A percentile compares a stretch with the other conserved stretches of the same genome.
Evolutionary conservation across 53 echinoderm and acorn worm genomes (phyloP).

Genomic region (Holothuria scabra): DNA sequence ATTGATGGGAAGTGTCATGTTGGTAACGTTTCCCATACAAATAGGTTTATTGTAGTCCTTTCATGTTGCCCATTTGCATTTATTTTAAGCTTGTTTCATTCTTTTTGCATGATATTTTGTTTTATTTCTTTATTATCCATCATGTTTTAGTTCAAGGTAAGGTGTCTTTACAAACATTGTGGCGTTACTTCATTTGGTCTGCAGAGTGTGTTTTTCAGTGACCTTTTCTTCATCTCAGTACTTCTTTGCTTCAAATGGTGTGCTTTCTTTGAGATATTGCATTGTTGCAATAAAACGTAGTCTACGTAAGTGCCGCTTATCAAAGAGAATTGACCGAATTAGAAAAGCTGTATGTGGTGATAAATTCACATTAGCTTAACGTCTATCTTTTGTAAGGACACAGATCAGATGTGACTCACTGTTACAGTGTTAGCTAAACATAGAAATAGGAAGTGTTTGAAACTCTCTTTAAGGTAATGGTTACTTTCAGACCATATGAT

Average conservation of each 20-base stretch:
- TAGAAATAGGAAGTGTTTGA: too few relatives aligned
- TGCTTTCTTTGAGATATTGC: neutral
- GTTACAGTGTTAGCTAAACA: too few relatives aligned
- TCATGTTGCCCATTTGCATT: too few relatives aligned
- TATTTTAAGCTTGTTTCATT: neutral
- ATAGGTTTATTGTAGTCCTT: too few relatives aligned
- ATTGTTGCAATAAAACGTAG: neutral
- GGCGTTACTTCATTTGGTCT: too few relatives aligned
- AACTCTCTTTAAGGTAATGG: too few relatives aligned
- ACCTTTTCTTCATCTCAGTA: too few relatives aligned
- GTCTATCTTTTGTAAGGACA: neutral
- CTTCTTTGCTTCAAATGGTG: neutral
- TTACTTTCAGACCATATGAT: too few relatives aligned
- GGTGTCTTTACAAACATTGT: neutral
- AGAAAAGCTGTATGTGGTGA: conserved; percentile 23
- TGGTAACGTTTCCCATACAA: too few relatives aligned
- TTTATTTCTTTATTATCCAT: neutral
- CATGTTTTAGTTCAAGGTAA: conserved; percentile 26
- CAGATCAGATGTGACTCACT: conserved; percentile 26
- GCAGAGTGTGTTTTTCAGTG: too few relatives aligned
- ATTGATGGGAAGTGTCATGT: neutral
- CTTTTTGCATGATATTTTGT: neutral
- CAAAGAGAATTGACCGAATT: neutral
- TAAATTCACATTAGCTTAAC: conserved; percentile 10
- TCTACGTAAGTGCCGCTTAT: neutral